Base-by-base conservation (phyloP, 2,888 invertebrate species). In the Clepsis dumicolana region DNA sequence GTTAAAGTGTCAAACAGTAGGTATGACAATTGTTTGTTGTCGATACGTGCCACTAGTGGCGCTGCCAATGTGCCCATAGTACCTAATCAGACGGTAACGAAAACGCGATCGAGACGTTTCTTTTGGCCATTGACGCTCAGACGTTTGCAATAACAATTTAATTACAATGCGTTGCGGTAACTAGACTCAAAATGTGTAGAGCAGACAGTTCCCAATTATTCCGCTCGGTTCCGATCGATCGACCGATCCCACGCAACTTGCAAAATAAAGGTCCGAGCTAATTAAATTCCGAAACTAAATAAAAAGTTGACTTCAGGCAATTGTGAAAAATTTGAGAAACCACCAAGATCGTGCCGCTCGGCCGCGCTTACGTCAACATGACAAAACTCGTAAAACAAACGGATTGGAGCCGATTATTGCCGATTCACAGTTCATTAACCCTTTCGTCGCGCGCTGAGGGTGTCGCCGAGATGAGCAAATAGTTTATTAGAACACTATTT, bases 361-460 rank as follows among this genome's bases (percentile, higher is more conserved):
- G 8, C 14, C 32, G 48, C 27, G 41, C 21, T 60, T 61, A 32
- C 48, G 48, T 29, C 48, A 18, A 41, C 27, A 29, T 48, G 60
- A 27, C 44, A 44, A 29, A 48, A 48, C 27, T 14, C 14, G 59
- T 61, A 61, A 61, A 48, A 61, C 48, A 57, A 57, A 38, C 32
- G 29, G 24, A 41, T 38, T 16, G 18, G 16, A 12, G 27, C 8
- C 53, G 27, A 54, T 29, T 54, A 4, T 54, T 57, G 59, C 41
- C 41, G 59, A 59, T 41, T 44, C 60, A 48, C 48, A 60, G 44
- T 60, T 60, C 60, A 44, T 61, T 61, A 61, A 14, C 1, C 14
- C 14, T 48, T 61, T 61, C 29, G 60, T n/a, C 16, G 3, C 38
- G 35, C 56, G n/a, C 24, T 25, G 21, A 24, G 2, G 21, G 25